Base-by-base conservation (phyloP, 2,888 invertebrate genomes). In the Tetranychus piercei region DNA sequence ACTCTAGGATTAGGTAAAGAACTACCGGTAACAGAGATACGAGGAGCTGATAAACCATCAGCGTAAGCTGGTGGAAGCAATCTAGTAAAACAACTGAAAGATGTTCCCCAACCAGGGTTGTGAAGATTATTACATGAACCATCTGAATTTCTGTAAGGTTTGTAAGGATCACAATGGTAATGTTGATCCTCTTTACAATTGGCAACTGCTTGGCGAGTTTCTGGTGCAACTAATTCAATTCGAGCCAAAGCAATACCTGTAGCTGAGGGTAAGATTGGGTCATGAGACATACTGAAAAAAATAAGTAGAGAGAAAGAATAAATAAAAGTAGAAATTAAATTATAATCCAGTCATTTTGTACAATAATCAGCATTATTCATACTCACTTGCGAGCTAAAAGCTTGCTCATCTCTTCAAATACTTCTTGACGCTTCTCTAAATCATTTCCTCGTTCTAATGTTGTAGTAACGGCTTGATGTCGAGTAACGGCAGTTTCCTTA, bases 101-200 rank as follows among this genome's bases (percentile, higher is more conserved):
- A 87, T 6, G 91, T 88, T 0, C 93, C 93, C 88, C 89, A 89
- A 82, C 90, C 87, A 0, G 88, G 88, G 73, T 89, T 85, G 74
- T 86, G 85, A 74, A 88, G 83, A 83, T 94, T 93, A 83, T 94
- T 94, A 83, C 94, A 94, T 64, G 91, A 90, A 64, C 94, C 94
- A 81, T 92, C 92, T 74, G 90, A 87, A 1, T 91, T 90, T 74
- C 93, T 87, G 83, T 91, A 94, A 79, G 80, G 80, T 11, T 72
- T 73, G 65, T 76, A 45, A 1, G 77, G 77, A 34, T 70, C 55
- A 65, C 77, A 77, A 22, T 75, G 66, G 11, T 76, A 71, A 44
- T 75, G 69, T 71, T 76, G 75, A 22, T 75, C 76, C n/a, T 76
- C 75, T 64, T 76, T 71, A 67, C 77, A 77, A 11, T 73, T 73